Evolutionary conservation across 2,113 vertebrate genomes (phyloP), one percentile per base, ranked within the genome.

Genomic region (Phaetusa simplex): DNA sequence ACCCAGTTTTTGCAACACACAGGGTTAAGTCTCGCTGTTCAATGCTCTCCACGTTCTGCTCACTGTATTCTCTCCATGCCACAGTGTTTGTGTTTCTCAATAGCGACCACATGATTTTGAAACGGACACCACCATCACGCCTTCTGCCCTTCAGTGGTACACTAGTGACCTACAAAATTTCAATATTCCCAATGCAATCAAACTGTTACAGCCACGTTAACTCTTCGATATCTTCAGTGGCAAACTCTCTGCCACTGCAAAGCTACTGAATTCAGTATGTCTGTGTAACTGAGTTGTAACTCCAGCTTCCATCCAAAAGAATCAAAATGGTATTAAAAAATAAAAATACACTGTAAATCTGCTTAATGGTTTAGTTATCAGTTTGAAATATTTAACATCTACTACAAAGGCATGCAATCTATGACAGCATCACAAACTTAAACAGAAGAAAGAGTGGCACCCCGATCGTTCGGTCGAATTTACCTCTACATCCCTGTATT

Each of bases 11-110:
- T 73, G 40, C 24, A 40, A 22, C 2, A 7, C 29, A 0, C 2
- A 53, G 17, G 27, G 26, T 11, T 27, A 61, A 56, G 52, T 19
- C 23, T 24, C 30, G 30, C 45, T 52, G 65, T 29, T 64, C 53
- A 14, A 24, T 3, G 49, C 49, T 30, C 67, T 16, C 4, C 20
- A 10, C 7, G 0, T 38, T 15, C 70, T 45, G 50, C 64, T 61
- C 36, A 4, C 42, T 34, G 0, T 8, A 9, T 13, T 3, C 5
- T 19, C 59, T 32, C n/a, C 5, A 15, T 1, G 3, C 62, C 29
- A 22, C 42, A 34, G 72, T 17, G 0, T 19, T 20, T 26, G 38
- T 8, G 4, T 72, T 81, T 94, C 88, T 64, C 89, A 82, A 67
- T 2, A 78, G 64, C 66, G 24, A 67, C 69, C 32, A 22, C 34